Base-by-base conservation (phyloP, 2,888 invertebrate species). In the Andricus curvator region DNA sequence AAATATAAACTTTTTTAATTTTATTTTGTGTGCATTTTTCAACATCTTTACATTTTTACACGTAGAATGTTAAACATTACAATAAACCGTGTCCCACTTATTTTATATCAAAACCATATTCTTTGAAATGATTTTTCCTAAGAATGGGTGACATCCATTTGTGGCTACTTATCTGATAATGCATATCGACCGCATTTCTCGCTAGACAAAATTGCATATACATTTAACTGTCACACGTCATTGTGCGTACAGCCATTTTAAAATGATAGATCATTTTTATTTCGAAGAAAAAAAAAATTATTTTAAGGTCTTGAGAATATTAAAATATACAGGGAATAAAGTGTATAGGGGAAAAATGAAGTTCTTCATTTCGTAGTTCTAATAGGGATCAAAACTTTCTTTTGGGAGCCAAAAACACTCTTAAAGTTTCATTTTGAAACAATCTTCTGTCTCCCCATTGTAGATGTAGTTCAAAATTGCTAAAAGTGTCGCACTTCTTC, bases 151-250 rank as follows among this genome's bases (percentile, higher is more conserved):
- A 70, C 68, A 70, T 13, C 68, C 25, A 70, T 70, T 70, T 70
- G 68, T 70, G 4, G 9, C 15, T 17, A 51, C 44, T 51, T 51
- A 17, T 70, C 48, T 22, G 17, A 17, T 70, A 70, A 70, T 51
- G 68, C 25, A 70, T 48, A 70, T 70, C 48, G 68, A 70, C 44
- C 48, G 48, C 48, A 20, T 20, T 70, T 70, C 68, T 70, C 22
- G 48, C 25, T 48, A 70, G 20, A 25, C 17, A 20, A 25, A 70
- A 70, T 17, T 17, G 6, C 20, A 37, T 37, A 37, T 37, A 37
- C 37, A 37, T 37, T 8, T 1, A 37, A 37, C 1, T 8, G 8
- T 22, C 44, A 68, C 20, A 48, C 9, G 11, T 48, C 44, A 44
- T 25, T 48, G 22, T n/a, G 44, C 17, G 15, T 48, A 48, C 48